phyloP scores from a whole-genome alignment of 2,888 invertebrate genomes.

The Drosophila recens region DNA sequence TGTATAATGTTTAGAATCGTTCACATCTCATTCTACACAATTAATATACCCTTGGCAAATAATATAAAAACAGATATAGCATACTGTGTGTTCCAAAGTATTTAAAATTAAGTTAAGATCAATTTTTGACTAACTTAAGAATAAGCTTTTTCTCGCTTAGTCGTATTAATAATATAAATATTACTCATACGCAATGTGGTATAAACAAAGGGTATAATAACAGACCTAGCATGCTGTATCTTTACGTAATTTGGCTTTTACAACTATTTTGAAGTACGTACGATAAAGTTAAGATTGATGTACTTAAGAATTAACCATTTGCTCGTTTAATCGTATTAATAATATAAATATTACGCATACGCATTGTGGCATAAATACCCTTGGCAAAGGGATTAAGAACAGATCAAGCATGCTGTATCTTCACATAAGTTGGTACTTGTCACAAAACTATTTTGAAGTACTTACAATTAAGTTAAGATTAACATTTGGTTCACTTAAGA shows the following conservation, averaged over 20 bases:
- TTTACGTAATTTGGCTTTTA: background rate
- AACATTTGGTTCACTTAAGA: background rate
- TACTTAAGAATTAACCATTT: background rate
- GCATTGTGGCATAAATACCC: background rate
- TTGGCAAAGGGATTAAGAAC: background rate
- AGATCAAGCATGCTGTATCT: background rate
- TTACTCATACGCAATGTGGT: too few species aligned
- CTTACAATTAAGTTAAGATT: background rate
- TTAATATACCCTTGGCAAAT: background rate
- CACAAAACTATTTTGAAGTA: background rate
- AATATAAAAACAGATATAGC: background rate
- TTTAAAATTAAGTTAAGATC: too few species aligned
- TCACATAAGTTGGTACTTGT: background rate
- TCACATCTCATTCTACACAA: too few species aligned
- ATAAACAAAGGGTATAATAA: background rate
- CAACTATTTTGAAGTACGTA: background rate
- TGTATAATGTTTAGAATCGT: too few species aligned
- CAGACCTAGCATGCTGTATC: background rate
- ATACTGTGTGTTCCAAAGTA: background rate
- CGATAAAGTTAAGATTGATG: too few species aligned
- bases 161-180: too few species aligned
- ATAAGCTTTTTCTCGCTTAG: too few species aligned
- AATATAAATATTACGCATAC: slow-evolving; percentile 9
- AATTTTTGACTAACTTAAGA: too few species aligned
- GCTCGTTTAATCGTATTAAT: background rate